These are phyloP conservation scores for Drosophila ficusphila DNA, from an alignment of 1,140 invertebrate genomes.

Conservation along the genomic window DNA sequence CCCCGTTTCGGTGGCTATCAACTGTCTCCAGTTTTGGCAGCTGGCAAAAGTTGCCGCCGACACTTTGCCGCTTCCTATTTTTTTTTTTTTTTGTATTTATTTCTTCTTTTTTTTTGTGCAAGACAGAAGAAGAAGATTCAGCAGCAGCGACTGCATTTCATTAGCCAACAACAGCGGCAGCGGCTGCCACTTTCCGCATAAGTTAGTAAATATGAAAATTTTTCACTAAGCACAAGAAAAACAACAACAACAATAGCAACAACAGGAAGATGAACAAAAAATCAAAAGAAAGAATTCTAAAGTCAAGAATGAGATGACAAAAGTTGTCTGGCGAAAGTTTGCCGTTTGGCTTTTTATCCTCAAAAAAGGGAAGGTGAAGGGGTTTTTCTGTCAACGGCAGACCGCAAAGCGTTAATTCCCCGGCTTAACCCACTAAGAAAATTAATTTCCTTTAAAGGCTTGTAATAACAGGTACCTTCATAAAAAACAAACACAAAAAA, in stretches of 20 bases:
- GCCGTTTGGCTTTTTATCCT: conserved; percentile 33
- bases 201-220: conserved; percentile 80
- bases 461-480: no score
- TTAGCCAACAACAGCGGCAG: conserved; percentile 61
- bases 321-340: conserved; percentile 76
- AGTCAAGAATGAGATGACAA: conserved; percentile 69
- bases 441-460: background rate
- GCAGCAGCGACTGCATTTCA: conserved; percentile 67
- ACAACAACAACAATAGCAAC: conserved; percentile 35
- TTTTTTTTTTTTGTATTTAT: background rate
- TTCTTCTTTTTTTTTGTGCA: conserved; percentile 1
- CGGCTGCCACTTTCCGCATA: conserved; percentile 74
- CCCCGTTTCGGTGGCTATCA: conserved; percentile 48
- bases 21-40: conserved; percentile 79
- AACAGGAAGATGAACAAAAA: conserved; percentile 9
- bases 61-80: conserved; percentile 34
- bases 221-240: conserved; percentile 63
- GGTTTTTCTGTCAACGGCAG: conserved; percentile 19
- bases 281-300: conserved; percentile 24
- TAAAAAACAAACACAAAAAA: no score
- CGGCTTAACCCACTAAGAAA: conserved; percentile 2
- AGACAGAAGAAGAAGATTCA: conserved; percentile 4
- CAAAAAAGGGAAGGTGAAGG: background rate
- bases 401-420: conserved; percentile 12
- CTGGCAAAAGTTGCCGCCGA: conserved; percentile 68